These are phyloP conservation scores for Spodoptera exigua DNA, from an alignment of 2,888 invertebrate species.

Conservation along the genomic window DNA sequence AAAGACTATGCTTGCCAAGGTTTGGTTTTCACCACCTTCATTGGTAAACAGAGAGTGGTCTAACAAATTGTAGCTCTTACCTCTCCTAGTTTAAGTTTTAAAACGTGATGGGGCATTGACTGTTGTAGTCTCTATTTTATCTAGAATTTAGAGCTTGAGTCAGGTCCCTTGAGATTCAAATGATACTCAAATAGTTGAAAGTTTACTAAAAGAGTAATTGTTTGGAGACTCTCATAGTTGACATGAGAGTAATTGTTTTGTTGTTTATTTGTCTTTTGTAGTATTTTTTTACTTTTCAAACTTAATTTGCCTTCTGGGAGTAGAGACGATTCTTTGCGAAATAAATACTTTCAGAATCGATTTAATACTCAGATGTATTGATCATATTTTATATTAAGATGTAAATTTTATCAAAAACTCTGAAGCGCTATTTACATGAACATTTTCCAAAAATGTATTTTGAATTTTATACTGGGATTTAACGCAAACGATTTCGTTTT, in stretches of 20 bases:
- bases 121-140: constrained; percentile 45
- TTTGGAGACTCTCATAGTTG: constrained; percentile 1
- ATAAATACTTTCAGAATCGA: background rate
- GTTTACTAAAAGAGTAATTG: background rate
- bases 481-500: constrained; percentile 23
- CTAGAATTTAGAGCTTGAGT: constrained; percentile 10
- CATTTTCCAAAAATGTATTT: constrained; percentile 32
- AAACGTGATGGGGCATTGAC: constrained; percentile 55
- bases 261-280: no score
- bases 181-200: constrained; percentile 13
- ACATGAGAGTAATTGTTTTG: no score
- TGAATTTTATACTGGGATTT: constrained; percentile 35
- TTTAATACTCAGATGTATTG: no score
- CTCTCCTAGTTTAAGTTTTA: constrained; percentile 48
- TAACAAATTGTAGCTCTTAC: constrained; percentile 55
- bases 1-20: constrained; percentile 60
- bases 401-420: constrained; percentile 34
- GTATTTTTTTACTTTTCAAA: no score
- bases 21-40: constrained; percentile 40
- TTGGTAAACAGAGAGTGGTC: constrained; percentile 62
- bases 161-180: constrained; percentile 12
- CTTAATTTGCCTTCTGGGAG: no score
- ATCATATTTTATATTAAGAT: no score
- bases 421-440: constrained; percentile 20
- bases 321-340: background rate